A percentile compares a stretch with the other conserved stretches of the same genome.
phyloP scores from a whole-genome alignment of 92 coral and sea anemone species.

The Porites evermanni region DNA sequence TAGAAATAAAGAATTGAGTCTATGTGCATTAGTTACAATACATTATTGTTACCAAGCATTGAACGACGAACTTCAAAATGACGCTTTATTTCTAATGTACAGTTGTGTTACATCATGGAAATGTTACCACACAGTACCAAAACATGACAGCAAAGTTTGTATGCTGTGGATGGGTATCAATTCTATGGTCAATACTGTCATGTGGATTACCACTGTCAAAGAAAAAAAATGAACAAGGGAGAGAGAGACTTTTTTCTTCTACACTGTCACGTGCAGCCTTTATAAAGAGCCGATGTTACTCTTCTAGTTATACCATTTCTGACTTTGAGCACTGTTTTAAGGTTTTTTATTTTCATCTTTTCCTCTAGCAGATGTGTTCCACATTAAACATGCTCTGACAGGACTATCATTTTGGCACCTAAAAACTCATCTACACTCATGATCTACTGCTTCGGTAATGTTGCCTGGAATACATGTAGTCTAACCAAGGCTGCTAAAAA shows the following conservation, averaged over 20 bases:
- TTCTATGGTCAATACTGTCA: neutral
- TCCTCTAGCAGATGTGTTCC: neutral
- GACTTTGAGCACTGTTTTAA: neutral
- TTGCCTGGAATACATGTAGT: neutral
- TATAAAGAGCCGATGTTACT: neutral
- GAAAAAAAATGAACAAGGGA: neutral
- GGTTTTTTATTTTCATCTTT: neutral
- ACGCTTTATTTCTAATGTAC: constrained; percentile 29
- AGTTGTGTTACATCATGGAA: constrained; percentile 4
- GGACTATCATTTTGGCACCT: neutral
- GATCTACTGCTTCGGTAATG: neutral
- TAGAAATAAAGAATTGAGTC: too few species aligned
- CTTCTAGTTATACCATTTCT: neutral
- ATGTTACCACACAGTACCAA: neutral
- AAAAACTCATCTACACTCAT: too few species aligned
- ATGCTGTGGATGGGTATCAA: neutral
- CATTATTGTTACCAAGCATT: too few species aligned
- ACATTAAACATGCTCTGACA: neutral
- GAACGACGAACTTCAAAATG: neutral
- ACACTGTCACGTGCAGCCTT: neutral
- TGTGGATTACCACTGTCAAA: neutral
- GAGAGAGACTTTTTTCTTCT: neutral
- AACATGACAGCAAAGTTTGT: neutral
- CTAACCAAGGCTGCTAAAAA: too few species aligned
- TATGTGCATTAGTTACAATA: neutral